Evolutionary conservation across 2,888 invertebrate species (phyloP), one percentile per base, ranked within the genome.

Genomic region (Lasioglossum villosulum): DNA sequence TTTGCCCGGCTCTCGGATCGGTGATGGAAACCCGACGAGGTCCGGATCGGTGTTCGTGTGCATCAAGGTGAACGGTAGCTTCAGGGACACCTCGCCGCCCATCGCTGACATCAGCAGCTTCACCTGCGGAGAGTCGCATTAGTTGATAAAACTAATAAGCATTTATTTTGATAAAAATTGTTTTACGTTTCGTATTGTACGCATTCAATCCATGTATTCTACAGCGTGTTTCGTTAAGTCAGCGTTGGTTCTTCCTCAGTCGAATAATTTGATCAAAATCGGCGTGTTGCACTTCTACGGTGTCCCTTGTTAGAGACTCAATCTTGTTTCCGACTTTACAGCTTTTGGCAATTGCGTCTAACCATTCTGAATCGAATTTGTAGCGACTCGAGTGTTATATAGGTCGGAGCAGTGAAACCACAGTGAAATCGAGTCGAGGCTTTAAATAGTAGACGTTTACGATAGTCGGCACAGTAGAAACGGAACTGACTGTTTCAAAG

Each of bases 91-190:
- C 83, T 97, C 97, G 1, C 98, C 98, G 0, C 98, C 98, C 78
- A 98, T 97, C 4, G 97, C 97, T 84, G 98, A 98, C 39, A 98
- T 96, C 0, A 97, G 96, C 0, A 98, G 96, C 95, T 98, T 98
- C 0, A 98, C 96, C 95, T 96, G 89, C 5, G 5, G 52, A 72
- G 5, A 52, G 48, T 3, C 16, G n/a, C 2, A 45, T 68, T 68
- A 39, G 12, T 42, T 42, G 42, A 42, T 42, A 42, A 14, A 14
- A 42, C 14, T 42, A 42, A 42, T 42, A 42, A 42, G 14, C 14
- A 42, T 48, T 23, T 23, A 23, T 23, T 6, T 23, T 48, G 8
- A 48, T 23, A 6, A 23, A 23, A 23, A 2, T 23, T 52, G 42
- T 42, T 42, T 3, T 23, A 8, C 23, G 48, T 52, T 52, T 52